Evolutionary conservation across 2,113 vertebrate species (phyloP), one percentile per base, ranked within the genome.

Genomic region (Lamprologus sp.): DNA sequence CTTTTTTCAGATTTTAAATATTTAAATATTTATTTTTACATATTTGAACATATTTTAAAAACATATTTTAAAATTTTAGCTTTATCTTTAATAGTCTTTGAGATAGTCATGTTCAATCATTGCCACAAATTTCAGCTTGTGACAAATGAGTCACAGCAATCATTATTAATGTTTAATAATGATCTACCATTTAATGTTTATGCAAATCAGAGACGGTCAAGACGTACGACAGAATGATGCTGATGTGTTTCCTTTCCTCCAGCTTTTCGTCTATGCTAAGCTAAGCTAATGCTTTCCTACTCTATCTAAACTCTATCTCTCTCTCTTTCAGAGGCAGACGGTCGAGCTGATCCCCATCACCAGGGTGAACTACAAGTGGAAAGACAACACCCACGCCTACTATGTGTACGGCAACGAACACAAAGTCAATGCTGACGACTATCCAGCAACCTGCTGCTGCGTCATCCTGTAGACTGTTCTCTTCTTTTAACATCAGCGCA

Each of bases 281-380:
- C 81, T 70, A 54, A 83, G 21, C 7, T 19, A 19, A 33, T 4
- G 13, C 8, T 17, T 51, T 12, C 42, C 2, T 7, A 77, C 6
- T 45, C 8, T 21, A 21, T 21, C 21, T 21, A 21, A 21, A 21
- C 33, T 65, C 33, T 19, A 2, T 68, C 21, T 84, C 15, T 63
- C 15, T 63, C 15, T 26, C 5, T 79, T 12, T 75, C 94, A 98
- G 97, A 95, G 96, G 82, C 97, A 97, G 82, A 96, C 86, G 0
- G 87, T 98, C 0, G 97, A 97, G 88, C 49, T 97, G 85, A 96
- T 98, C 87, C 97, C 97, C 6, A 87, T 97, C 63, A 96, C 96
- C 4, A 96, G 95, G 65, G 95, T 97, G 9, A 89, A 79, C 54
- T 97, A 97, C 55, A 93, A 87, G 51, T 97, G 97, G 97, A 96